These are phyloP conservation scores for Enteromius fasciolatus DNA, from an alignment of 2,797 vertebrate species.

Conservation along the genomic window DNA sequence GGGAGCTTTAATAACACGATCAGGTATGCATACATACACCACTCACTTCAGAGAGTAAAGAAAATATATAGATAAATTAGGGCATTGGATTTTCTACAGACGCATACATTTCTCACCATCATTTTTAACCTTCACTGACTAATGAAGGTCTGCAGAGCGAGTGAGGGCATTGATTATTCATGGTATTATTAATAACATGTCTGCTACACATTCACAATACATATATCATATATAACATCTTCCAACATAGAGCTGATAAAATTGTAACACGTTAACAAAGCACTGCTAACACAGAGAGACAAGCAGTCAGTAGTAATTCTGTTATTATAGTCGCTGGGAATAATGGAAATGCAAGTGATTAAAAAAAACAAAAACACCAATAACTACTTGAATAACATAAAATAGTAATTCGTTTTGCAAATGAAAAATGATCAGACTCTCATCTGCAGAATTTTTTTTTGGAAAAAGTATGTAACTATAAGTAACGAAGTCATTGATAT, in stretches of 20 bases:
- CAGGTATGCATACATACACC: constrained; percentile 27
- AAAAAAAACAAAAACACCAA: not conserved
- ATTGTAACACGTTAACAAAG: constrained; percentile 17
- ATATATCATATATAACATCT: constrained; percentile 30
- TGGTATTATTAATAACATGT: constrained; percentile 53
- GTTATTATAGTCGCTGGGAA: not conserved
- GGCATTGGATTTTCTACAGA: constrained; percentile 42
- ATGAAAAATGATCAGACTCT: not conserved
- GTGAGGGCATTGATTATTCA: constrained; percentile 41
- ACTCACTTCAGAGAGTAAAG: constrained; percentile 28
- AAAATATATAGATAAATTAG: constrained; percentile 24
- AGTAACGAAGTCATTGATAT: not conserved
- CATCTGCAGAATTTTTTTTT: not conserved
- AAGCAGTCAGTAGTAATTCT: not conserved
- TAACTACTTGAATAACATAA: not conserved
- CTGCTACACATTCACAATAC: constrained; percentile 33
- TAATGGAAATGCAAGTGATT: not conserved
- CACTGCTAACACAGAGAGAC: not conserved
- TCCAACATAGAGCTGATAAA: constrained; percentile 21
- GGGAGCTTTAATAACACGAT: constrained; percentile 34
- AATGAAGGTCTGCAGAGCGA: constrained; percentile 34
- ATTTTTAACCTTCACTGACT: constrained; percentile 46
- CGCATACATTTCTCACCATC: constrained; percentile 28
- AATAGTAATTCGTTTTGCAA: not conserved
- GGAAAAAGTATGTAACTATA: not conserved